Evolutionary conservation across 2,797 vertebrate genomes (phyloP), one percentile per base, ranked within the genome.

Genomic region (Arctocebus calabarensis): DNA sequence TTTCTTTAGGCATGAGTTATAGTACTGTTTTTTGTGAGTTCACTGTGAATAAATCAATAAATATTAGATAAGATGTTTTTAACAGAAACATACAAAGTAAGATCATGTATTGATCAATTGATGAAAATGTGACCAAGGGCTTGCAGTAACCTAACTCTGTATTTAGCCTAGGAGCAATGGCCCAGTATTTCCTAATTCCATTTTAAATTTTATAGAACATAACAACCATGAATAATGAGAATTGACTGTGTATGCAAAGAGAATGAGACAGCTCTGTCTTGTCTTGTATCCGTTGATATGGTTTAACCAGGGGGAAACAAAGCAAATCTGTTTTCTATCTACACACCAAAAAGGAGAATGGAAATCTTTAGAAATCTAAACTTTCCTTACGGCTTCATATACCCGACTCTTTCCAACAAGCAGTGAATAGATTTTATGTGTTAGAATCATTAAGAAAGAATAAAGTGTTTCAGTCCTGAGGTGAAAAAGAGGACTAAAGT

Each of bases 391-490:
- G 75, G 20, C 12, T 57, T 3, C 32, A 40, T 52, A 77, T 11
- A 40, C 37, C 14, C 37, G 78, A 83, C 7, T 89, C 48, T 20
- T 83, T 48, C 14, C 40, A 82, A 45, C 6, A 78, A 40, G 10
- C 11, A 95, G 22, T 92, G 17, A 78, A 66, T 25, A 91, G 23
- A 78, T 74, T 75, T 62, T 81, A 40, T 90, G 20, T 59, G 82
- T 96, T 88, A 52, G 73, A 91, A 94, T 55, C 11, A 45, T 94
- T 86, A 83, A 55, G n/a, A 83, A 32, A 88, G 19, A 88, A 88
- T 68, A 74, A 84, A 29, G 6, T 61, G 2, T 40, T 92, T 91
- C 61, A 43, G 7, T 3, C 20, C 29, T 61, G 57, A 83, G 45
- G 37, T 77, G 1, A 29, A 84, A 16, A n/a, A 88, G 34, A 75